A percentile compares a stretch with the other conserved stretches of the same genome.
phyloP scores from a whole-genome alignment of 2,888 invertebrate genomes.

The Elgonia sp. region DNA sequence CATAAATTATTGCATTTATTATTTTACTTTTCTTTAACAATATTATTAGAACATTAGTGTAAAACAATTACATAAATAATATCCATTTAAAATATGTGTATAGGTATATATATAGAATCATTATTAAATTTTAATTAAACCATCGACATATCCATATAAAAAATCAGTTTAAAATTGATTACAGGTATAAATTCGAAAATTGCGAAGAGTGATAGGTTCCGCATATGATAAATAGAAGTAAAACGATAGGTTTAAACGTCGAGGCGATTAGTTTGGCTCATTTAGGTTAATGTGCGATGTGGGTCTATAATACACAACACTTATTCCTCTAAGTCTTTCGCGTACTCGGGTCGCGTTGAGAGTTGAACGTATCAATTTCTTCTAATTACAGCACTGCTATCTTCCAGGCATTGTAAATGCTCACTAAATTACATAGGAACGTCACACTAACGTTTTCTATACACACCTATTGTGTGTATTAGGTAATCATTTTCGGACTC shows the following conservation, averaged over 20 bases:
- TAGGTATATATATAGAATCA: no score
- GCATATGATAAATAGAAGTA: conserved; percentile 74
- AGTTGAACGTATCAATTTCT: conserved; percentile 84
- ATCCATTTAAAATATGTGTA: no score
- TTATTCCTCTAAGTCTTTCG: conserved; percentile 81
- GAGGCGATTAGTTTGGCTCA: conserved; percentile 79
- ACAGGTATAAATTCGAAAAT: conserved; percentile 14
- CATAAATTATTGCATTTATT: no score
- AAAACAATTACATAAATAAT: no score
- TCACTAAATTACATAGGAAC: conserved; percentile 81
- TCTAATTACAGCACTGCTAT: conserved; percentile 81
- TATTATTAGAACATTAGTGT: no score
- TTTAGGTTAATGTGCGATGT: conserved; percentile 83
- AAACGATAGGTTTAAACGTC: conserved; percentile 73
- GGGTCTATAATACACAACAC: conserved; percentile 78
- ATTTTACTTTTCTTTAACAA: no score
- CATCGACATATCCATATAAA: no score
- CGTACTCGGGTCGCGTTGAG: conserved; percentile 52
- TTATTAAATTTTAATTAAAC: no score
- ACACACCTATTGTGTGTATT: conserved; percentile 73
- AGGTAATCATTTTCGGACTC: conserved; percentile 69
- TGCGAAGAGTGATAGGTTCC: conserved; percentile 3
- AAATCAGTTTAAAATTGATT: conserved; percentile 10
- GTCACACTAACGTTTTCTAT: conserved; percentile 52
- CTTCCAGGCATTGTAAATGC: conserved; percentile 77